Evolutionary conservation across 2,888 invertebrate species (phyloP).

Genomic region (Glaucopsyche alexis): DNA sequence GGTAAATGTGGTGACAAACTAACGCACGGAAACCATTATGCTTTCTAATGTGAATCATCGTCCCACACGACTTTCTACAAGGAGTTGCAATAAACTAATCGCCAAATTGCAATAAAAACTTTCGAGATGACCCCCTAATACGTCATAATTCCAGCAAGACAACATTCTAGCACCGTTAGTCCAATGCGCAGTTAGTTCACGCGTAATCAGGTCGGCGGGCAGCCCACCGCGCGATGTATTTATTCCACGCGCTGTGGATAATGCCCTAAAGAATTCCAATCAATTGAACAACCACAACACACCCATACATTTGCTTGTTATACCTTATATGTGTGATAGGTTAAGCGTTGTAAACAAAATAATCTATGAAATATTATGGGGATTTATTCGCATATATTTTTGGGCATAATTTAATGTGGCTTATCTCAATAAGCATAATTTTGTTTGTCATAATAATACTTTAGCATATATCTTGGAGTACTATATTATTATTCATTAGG

Average conservation of each 20-base stretch:
- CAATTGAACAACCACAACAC: background rate
- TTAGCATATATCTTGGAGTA: too few species aligned
- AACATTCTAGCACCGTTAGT: slow-evolving; percentile 65
- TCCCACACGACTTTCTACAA: slow-evolving; percentile 6
- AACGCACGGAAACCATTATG: slow-evolving; percentile 1
- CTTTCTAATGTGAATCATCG: slow-evolving; percentile 21
- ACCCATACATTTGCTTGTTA: background rate
- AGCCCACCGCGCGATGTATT: background rate
- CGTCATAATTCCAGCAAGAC: slow-evolving; percentile 31
- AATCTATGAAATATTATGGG: too few species aligned
- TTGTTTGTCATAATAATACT: too few species aligned
- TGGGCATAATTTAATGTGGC: too few species aligned
- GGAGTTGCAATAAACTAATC: background rate
- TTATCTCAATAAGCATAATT: too few species aligned
- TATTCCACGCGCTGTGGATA: slow-evolving; percentile 12
- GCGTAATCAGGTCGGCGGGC: slow-evolving; percentile 52
- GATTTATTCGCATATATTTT: too few species aligned
- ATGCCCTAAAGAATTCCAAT: slow-evolving; percentile 22
- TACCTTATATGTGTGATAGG: too few species aligned
- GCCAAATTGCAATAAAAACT: slow-evolving; percentile 11
- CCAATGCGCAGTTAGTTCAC: slow-evolving; percentile 63
- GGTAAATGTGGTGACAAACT: slow-evolving; percentile 11
- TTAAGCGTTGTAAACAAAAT: too few species aligned
- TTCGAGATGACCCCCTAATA: background rate
- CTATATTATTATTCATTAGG: too few species aligned